phyloP scores from a whole-genome alignment of 2,888 invertebrate genomes.

The Ochropleura plecta region DNA sequence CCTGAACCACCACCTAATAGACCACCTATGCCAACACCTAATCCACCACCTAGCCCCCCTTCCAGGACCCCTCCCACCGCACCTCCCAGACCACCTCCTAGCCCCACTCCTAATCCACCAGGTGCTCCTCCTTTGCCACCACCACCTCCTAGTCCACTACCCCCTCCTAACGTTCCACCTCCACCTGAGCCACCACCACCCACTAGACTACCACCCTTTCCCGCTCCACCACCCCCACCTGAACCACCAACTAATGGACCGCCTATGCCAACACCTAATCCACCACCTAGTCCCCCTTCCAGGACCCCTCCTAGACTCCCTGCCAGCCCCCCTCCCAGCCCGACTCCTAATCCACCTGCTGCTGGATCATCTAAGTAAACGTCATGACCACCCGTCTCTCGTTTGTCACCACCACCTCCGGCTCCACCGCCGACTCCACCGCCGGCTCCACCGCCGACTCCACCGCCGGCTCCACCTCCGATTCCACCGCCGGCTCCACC shows the following conservation, averaged over 20 bases:
- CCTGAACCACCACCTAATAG: constrained; percentile 16
- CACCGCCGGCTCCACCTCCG: neutral
- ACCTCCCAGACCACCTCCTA: neutral
- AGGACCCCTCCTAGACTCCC: no score
- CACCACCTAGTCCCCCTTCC: constrained; percentile 21
- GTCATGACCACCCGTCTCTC: neutral
- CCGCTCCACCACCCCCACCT: neutral
- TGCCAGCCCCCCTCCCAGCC: neutral
- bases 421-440: no score
- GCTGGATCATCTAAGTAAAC: no score
- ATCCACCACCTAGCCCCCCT: constrained; percentile 1
- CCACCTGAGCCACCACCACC: constrained; percentile 4
- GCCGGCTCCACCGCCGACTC: no score
- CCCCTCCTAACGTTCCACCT: neutral
- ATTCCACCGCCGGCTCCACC: constrained; percentile 22
- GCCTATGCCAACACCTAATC: constrained; percentile 1
- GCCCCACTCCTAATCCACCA: neutral
- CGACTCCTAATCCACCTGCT: neutral
- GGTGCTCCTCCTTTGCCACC: neutral
- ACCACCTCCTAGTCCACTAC: neutral
- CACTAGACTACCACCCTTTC: neutral
- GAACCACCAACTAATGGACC: neutral
- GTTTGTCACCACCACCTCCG: neutral
- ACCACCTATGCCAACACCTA: neutral
- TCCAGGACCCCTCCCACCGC: no score